Evolutionary conservation across 1,140 invertebrate genomes (phyloP).

Genomic region (Drosophila murphyi): DNA sequence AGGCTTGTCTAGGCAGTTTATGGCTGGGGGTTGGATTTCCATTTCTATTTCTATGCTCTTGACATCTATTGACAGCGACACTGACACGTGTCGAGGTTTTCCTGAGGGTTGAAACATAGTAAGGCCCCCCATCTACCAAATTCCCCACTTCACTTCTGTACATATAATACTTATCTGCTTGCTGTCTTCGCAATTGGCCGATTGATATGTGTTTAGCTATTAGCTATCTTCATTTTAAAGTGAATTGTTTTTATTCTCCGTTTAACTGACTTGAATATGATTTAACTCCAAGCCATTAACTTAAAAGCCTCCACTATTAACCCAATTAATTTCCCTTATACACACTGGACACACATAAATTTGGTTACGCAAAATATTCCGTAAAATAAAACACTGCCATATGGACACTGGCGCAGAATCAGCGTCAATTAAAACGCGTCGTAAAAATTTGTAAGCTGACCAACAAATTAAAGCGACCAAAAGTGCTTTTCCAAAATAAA

Average conservation of each 20-base stretch:
- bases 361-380: conserved; percentile 41
- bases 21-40: conserved; percentile 55
- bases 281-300: conserved; percentile 22
- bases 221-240: conserved; percentile 14
- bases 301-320: conserved; percentile 29
- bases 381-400: conserved; percentile 37
- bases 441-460: conserved; percentile 51
- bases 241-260: conserved; percentile 2
- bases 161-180: conserved; percentile 28
- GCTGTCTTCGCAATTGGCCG: conserved; percentile 49
- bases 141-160: neutral
- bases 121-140: neutral
- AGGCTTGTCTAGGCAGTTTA: conserved; percentile 72
- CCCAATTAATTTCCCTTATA: conserved; percentile 38
- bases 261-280: conserved; percentile 23
- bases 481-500: conserved; percentile 22
- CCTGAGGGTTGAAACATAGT: conserved; percentile 35
- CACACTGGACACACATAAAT: conserved; percentile 31
- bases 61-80: conserved; percentile 76
- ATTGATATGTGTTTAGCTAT: conserved; percentile 33
- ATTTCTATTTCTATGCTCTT: conserved; percentile 72
- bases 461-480: conserved; percentile 46
- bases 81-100: conserved; percentile 68
- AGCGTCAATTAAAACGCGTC: conserved; percentile 47
- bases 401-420: conserved; percentile 25